Percentiles rank a stretch among this genome's conserved stretches.
These are phyloP conservation scores for Nesidiocoris tenuis DNA, from an alignment of 2,888 invertebrate genomes.

Conservation along the genomic window DNA sequence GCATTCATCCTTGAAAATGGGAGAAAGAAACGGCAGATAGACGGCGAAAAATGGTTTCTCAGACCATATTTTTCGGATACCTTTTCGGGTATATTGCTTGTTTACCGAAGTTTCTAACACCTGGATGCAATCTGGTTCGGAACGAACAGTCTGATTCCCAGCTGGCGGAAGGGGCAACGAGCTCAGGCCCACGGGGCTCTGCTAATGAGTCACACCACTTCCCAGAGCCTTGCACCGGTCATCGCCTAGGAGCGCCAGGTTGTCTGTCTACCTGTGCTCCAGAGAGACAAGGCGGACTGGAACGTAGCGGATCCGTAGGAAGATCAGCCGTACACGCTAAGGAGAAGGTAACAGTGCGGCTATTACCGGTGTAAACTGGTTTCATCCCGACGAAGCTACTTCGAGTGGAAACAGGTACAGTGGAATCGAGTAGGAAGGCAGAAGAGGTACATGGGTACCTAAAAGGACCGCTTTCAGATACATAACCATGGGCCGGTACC, in stretches of 20 bases:
- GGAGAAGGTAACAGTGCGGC: constrained; percentile 32
- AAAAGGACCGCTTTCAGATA: too few species aligned
- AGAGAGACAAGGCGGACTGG: not conserved
- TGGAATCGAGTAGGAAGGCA: not conserved
- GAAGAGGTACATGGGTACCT: not conserved
- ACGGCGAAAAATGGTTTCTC: too few species aligned
- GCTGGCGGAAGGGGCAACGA: too few species aligned
- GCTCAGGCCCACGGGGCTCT: too few species aligned
- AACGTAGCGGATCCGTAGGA: constrained; percentile 1
- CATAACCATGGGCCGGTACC: too few species aligned
- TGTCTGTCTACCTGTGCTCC: not conserved
- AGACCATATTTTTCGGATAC: too few species aligned
- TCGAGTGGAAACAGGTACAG: not conserved
- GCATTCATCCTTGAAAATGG: too few species aligned
- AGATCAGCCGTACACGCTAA: constrained; percentile 1
- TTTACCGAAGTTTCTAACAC: too few species aligned
- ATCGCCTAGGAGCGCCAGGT: not conserved
- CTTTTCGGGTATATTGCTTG: too few species aligned
- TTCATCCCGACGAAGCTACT: constrained; percentile 25
- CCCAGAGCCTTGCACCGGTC: not conserved
- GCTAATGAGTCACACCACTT: not conserved
- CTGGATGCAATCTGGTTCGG: too few species aligned
- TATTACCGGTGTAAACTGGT: constrained; percentile 36
- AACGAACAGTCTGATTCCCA: too few species aligned
- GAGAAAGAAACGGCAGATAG: too few species aligned